These are phyloP conservation scores for Orussus abietinus DNA, from an alignment of 1,140 invertebrate species.

Conservation along the genomic window DNA sequence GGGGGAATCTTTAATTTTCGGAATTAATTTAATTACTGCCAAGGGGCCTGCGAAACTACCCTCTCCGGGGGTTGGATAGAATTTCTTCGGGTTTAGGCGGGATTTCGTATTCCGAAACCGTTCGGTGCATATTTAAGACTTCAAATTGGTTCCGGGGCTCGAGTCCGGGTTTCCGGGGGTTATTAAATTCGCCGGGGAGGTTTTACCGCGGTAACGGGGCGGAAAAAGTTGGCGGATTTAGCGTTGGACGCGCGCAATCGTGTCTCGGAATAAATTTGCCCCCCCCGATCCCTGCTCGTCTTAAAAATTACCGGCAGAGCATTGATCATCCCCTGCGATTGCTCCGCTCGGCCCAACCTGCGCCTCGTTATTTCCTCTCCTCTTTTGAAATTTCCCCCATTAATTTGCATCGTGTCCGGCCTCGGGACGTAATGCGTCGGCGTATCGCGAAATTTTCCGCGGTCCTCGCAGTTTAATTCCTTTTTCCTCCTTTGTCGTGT, in stretches of 20 bases:
- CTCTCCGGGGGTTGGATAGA: slow-evolving; percentile 7
- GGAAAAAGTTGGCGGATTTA: slow-evolving; percentile 16
- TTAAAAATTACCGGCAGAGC: too few relatives aligned
- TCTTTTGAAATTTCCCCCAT: too few relatives aligned
- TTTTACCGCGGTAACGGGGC: slow-evolving; percentile 12
- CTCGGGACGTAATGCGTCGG: too few relatives aligned
- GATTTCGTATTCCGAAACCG: slow-evolving; percentile 35
- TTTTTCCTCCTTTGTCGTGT: too few relatives aligned
- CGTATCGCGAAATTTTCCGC: too few relatives aligned
- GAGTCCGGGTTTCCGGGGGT: slow-evolving; percentile 21
- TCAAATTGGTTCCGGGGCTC: slow-evolving; percentile 21
- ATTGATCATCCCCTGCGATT: too few relatives aligned
- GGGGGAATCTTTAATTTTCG: slow-evolving; percentile 16
- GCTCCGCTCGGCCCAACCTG: too few relatives aligned
- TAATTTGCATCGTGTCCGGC: too few relatives aligned
- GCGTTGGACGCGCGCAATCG: slow-evolving; percentile 6
- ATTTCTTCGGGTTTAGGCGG: slow-evolving; percentile 15
- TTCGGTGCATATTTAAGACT: slow-evolving; percentile 37
- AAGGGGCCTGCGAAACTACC: background rate
- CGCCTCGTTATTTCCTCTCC: too few relatives aligned
- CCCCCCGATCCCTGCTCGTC: too few relatives aligned
- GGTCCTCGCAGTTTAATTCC: too few relatives aligned
- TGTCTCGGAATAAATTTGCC: slow-evolving; percentile 22
- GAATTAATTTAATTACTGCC: too few relatives aligned
- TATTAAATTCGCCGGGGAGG: slow-evolving; percentile 34